These are phyloP conservation scores for Felis chaus DNA, from an alignment of 2,113 vertebrate genomes.

Conservation along the genomic window DNA sequence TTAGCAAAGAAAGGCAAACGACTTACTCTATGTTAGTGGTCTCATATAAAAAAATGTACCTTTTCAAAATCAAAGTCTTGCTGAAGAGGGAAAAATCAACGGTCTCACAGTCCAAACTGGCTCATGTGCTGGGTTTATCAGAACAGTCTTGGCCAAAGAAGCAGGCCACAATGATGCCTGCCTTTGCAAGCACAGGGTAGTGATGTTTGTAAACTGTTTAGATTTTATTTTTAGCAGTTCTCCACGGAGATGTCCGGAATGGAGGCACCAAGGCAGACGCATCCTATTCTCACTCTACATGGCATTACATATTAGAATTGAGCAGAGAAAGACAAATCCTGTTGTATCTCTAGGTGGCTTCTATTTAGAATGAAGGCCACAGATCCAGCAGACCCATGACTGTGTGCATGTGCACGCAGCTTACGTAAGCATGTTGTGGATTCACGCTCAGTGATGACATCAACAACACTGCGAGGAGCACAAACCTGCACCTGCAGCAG, in stretches of 20 bases:
- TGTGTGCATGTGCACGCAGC: neutral
- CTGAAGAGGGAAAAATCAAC: neutral
- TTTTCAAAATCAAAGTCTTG: slow-evolving; percentile 39
- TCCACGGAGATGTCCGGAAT: neutral
- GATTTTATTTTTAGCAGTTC: neutral
- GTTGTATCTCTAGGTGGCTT: neutral
- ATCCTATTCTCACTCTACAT: neutral
- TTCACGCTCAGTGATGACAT: neutral
- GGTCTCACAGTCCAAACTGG: neutral
- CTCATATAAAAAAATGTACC: neutral
- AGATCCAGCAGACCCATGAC: neutral
- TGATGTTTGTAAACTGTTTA: neutral
- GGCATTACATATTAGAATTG: neutral
- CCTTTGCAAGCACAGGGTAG: neutral
- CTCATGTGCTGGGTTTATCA: neutral
- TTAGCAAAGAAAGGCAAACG: slow-evolving; percentile 22
- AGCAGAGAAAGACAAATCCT: neutral
- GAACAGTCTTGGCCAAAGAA: neutral
- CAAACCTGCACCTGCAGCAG: neutral
- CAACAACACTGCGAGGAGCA: neutral
- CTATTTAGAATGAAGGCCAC: neutral
- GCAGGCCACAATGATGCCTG: neutral
- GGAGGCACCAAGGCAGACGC: neutral
- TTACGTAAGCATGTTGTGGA: neutral
- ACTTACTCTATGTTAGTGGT: neutral